Evolutionary conservation across 1,140 invertebrate species (phyloP).

Genomic region (Heliconius hewitsoni): DNA sequence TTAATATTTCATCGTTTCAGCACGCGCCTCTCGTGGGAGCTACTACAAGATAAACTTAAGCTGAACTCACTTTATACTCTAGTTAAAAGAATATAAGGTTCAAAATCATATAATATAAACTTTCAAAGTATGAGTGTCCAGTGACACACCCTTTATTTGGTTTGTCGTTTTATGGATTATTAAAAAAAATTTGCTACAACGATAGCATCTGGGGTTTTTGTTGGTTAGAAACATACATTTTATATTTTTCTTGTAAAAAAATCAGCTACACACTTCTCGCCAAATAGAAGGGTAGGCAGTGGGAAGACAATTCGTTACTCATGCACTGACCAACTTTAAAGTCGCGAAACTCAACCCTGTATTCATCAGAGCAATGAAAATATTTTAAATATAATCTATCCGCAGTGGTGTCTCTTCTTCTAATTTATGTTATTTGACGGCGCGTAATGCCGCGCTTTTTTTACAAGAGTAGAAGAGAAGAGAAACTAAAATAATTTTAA

Average conservation of each 20-base stretch:
- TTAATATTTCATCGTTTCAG: slow-evolving; percentile 65
- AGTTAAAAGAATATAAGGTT: neutral
- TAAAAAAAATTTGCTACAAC: slow-evolving; percentile 29
- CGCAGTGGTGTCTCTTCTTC: too few relatives aligned
- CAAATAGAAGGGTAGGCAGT: neutral
- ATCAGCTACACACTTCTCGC: neutral
- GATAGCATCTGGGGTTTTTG: slow-evolving; percentile 22
- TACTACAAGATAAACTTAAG: slow-evolving; percentile 39
- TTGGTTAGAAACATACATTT: neutral
- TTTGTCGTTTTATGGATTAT: slow-evolving; percentile 39
- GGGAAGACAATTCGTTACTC: neutral
- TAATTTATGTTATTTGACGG: too few relatives aligned
- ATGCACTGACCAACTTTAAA: neutral
- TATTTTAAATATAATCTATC: neutral
- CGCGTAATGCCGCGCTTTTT: too few relatives aligned
- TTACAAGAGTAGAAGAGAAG: too few relatives aligned
- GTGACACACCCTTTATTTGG: slow-evolving; percentile 47
- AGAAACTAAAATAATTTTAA: too few relatives aligned
- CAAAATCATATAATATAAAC: slow-evolving; percentile 17
- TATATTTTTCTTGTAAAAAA: neutral
- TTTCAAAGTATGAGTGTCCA: slow-evolving; percentile 37
- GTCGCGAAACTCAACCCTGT: neutral
- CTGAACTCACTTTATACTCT: slow-evolving; percentile 17
- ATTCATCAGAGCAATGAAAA: neutral
- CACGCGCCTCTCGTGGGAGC: slow-evolving; percentile 64